Percentiles rank a stretch among this genome's conserved stretches.
Evolutionary conservation across 2,113 vertebrate genomes (phyloP).

Genomic region (Notarius lentiginosus): DNA sequence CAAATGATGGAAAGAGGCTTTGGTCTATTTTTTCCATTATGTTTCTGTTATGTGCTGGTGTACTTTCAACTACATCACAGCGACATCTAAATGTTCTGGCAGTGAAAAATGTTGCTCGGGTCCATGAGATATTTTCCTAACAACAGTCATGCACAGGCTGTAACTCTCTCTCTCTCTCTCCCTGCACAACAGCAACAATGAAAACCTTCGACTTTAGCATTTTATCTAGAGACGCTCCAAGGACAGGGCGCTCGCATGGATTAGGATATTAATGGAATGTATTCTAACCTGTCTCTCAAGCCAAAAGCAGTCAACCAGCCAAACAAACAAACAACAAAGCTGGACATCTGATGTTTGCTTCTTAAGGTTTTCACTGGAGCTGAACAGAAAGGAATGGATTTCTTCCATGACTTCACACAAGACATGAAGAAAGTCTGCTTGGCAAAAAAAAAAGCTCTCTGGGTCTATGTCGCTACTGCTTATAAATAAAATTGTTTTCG

Average conservation of each 20-base stretch:
- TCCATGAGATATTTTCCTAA: slow-evolving; percentile 25
- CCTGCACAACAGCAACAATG: neutral
- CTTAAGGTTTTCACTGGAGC: neutral
- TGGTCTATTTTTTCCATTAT: slow-evolving; percentile 18
- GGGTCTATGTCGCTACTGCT: too few species aligned
- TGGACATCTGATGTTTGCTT: neutral
- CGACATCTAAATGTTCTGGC: neutral
- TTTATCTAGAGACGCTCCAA: neutral
- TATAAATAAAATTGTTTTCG: too few species aligned
- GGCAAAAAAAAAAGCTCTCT: neutral
- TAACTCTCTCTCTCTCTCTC: neutral
- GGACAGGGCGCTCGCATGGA: neutral
- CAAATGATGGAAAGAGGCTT: slow-evolving; percentile 32
- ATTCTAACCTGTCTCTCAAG: too few species aligned
- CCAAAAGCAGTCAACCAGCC: neutral
- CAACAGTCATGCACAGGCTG: slow-evolving; percentile 4
- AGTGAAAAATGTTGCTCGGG: slow-evolving; percentile 8
- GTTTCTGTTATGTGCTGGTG: slow-evolving; percentile 5
- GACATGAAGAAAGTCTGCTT: neutral
- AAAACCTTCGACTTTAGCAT: neutral
- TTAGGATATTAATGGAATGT: neutral
- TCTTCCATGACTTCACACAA: neutral
- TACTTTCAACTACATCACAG: slow-evolving; percentile 4
- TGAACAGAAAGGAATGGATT: neutral
- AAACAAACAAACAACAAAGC: neutral